Conservation (phyloP, 2,888 invertebrate genomes). For the Leucania comma region DNA sequence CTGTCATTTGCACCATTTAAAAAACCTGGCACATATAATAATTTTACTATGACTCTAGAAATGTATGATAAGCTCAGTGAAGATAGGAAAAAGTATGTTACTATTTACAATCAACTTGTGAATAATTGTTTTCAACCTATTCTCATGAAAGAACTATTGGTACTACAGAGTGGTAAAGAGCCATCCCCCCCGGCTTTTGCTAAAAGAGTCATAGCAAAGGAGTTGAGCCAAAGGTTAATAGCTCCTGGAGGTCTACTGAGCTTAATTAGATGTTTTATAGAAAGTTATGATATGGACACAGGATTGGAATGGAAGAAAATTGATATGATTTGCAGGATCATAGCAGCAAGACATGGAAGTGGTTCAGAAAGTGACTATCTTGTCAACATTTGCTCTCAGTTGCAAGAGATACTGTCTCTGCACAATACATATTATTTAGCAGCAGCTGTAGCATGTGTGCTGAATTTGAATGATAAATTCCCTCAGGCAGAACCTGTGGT, state of each 20-base stretch:
- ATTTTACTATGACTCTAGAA: slow-evolving; percentile 90
- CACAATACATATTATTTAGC: slow-evolving; percentile 84
- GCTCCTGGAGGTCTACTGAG: slow-evolving; percentile 92
- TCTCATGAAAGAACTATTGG: slow-evolving; percentile 93
- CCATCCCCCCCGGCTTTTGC: slow-evolving; percentile 92
- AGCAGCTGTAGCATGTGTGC: slow-evolving; percentile 90
- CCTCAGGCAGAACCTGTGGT: slow-evolving; percentile 79
- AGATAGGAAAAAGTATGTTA: slow-evolving; percentile 88
- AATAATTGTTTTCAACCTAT: slow-evolving; percentile 91
- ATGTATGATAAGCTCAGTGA: slow-evolving; percentile 86
- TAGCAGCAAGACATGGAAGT: slow-evolving; percentile 89
- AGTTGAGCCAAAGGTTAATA: slow-evolving; percentile 91
- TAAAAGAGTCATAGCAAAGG: slow-evolving; percentile 90
- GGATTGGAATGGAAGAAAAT: slow-evolving; percentile 93
- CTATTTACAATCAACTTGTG: slow-evolving; percentile 88
- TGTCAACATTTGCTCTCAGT: slow-evolving; percentile 88
- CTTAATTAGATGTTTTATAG: slow-evolving; percentile 92
- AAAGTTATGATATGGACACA: slow-evolving; percentile 88
- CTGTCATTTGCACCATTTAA: slow-evolving; percentile 92
- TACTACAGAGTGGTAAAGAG: slow-evolving; percentile 90
- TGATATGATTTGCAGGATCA: slow-evolving; percentile 92
- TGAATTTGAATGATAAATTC: slow-evolving; percentile 88
- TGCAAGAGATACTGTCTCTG: slow-evolving; percentile 84
- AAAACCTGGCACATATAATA: slow-evolving; percentile 87
- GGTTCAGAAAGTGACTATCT: slow-evolving; percentile 87